Evolutionary conservation across 2,888 invertebrate species (phyloP).

Genomic region (Phragmatobia fuliginosa): DNA sequence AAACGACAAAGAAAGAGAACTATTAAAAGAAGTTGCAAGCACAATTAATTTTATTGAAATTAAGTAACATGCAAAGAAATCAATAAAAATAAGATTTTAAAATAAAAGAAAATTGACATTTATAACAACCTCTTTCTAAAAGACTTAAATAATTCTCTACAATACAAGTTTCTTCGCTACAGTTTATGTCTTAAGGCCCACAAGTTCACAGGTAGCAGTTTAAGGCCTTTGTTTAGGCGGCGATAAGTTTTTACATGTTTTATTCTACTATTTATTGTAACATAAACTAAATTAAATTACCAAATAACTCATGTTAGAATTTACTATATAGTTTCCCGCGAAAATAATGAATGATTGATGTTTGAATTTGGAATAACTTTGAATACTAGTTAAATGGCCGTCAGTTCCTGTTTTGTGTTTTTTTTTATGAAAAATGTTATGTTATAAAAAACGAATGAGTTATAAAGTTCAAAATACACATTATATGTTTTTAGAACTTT

Average conservation of each 20-base stretch:
- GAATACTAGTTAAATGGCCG: neutral
- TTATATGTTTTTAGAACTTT: neutral
- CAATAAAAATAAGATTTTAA: neutral
- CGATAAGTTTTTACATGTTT: constrained; percentile 77
- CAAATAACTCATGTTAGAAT: constrained; percentile 40
- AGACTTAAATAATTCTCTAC: neutral
- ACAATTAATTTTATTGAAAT: neutral
- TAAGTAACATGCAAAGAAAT: neutral
- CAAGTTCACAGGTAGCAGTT: constrained; percentile 77
- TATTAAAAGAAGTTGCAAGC: neutral
- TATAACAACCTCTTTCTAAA: neutral
- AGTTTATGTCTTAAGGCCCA: constrained; percentile 51
- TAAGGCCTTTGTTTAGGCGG: constrained; percentile 78
- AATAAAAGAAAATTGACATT: neutral
- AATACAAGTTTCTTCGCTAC: constrained; percentile 43
- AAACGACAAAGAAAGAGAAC: constrained; percentile 48
- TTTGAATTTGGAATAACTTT: constrained; percentile 26
- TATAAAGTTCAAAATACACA: neutral
- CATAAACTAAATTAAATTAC: constrained; percentile 56
- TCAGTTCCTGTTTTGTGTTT: neutral
- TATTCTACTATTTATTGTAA: constrained; percentile 64
- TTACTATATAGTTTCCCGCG: constrained; percentile 29
- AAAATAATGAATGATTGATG: constrained; percentile 29
- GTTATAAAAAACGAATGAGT: neutral
- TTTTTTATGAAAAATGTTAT: neutral